Evolutionary conservation across 2,888 invertebrate species (phyloP), one percentile per base, ranked within the genome.

Genomic region (Ennomos quercinarius): DNA sequence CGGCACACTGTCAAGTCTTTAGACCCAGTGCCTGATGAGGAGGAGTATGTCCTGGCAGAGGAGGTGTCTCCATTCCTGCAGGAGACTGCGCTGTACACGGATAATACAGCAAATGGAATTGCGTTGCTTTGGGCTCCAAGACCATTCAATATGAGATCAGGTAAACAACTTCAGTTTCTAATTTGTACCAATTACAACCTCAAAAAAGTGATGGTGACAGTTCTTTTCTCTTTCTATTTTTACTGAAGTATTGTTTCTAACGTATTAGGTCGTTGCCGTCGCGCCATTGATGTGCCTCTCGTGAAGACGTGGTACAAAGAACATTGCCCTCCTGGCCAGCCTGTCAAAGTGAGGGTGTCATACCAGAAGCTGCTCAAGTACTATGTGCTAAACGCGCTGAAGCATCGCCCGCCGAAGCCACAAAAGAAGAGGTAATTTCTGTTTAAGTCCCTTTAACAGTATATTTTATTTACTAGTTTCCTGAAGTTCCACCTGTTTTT

Each of bases 351-450:
- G 38, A 95, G 99, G 65, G 99, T 99, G 37, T 99, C 99, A 49
- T 99, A 99, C 83, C 99, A 99, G 86, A 99, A 99, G 82, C 93
- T 99, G 38, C 93, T 99, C 47, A 99, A 99, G 85, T 99, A 99
- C 84, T 99, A 97, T 82, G 99, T 99, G 0, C 93, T 99, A 41
- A 99, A 99, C 89, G 98, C 99, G 0, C 90, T 99, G 55, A 99
- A 99, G 84, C 99, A 99, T 85, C 94, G 99, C 64, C 97, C 98
- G 44, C 99, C 99, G 0, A 99, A 99, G 85, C 97, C 99, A 9
- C 99, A 99, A 86, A 99, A 99, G 91, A 99, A 99, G 81, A 95
- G 99, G 94, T 95, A 65, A 73, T 39, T 38, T 10, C 2, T 41
- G 40, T 41, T 12, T 12, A 8, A 6, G n/a, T n/a, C n/a, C n/a